These are phyloP conservation scores for Hepsetus odoe DNA, from an alignment of 2,113 vertebrate species.

Conservation along the genomic window DNA sequence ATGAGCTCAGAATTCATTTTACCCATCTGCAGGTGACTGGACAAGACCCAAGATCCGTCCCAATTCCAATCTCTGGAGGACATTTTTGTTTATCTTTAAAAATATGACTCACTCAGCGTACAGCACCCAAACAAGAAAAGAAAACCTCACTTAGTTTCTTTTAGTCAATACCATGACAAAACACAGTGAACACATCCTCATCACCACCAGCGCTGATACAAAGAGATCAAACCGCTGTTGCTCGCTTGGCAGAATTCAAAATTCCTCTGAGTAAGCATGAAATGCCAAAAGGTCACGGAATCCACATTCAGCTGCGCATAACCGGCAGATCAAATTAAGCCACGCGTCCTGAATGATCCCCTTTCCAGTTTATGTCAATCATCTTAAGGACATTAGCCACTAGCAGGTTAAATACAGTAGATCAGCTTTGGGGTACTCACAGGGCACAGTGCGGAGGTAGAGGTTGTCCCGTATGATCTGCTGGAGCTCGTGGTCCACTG, in stretches of 20 bases:
- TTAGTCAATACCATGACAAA: neutral
- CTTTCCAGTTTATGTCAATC: neutral
- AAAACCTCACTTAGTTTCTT: constrained; percentile 10
- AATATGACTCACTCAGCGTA: constrained; percentile 4
- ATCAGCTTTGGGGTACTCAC: constrained; percentile 78
- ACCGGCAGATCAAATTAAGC: neutral
- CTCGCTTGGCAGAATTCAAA: neutral
- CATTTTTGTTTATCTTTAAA: neutral
- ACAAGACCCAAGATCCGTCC: neutral
- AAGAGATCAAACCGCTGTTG: neutral
- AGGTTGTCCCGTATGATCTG: constrained; percentile 99
- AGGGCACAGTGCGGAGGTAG: constrained; percentile 98
- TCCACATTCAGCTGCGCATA: neutral
- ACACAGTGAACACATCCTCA: neutral
- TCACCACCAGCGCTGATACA: neutral
- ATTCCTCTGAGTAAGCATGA: neutral
- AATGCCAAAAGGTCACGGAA: neutral
- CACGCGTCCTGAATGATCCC: neutral
- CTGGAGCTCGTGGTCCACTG: constrained; percentile 98
- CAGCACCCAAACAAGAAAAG: neutral
- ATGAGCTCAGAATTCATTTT: constrained; percentile 8
- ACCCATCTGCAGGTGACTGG: neutral
- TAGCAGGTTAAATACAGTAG: neutral
- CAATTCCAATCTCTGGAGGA: neutral
- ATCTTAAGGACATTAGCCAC: neutral